Evolutionary conservation across 1,140 invertebrate species (phyloP).

Genomic region (Neuroterus valhalla): DNA sequence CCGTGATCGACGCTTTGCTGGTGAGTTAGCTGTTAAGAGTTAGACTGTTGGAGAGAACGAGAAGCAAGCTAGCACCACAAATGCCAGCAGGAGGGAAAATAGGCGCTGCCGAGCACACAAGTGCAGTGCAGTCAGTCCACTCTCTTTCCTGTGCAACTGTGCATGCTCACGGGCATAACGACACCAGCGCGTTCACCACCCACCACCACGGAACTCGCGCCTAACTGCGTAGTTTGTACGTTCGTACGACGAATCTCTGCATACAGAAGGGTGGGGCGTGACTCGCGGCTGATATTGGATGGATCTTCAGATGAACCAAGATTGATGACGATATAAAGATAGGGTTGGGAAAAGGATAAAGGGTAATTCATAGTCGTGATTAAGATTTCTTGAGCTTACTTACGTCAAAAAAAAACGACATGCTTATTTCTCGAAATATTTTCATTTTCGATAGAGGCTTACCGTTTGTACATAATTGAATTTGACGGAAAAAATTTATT

Average conservation of each 20-base stretch:
- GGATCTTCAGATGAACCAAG: neutral
- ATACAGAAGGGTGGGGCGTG: neutral
- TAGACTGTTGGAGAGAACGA: too few relatives aligned
- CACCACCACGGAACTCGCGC: neutral
- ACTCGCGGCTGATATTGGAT: neutral
- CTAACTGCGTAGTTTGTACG: constrained; percentile 26
- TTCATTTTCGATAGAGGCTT: too few relatives aligned
- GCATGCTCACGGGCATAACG: neutral
- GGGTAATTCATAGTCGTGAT: neutral
- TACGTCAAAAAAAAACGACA: too few relatives aligned
- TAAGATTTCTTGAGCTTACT: too few relatives aligned
- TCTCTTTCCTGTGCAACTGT: neutral
- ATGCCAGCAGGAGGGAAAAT: constrained; percentile 47
- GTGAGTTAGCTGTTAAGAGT: too few relatives aligned
- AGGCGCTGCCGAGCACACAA: constrained; percentile 50
- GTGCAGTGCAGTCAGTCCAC: neutral
- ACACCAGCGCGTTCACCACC: constrained; percentile 7
- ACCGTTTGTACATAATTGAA: too few relatives aligned
- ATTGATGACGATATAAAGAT: neutral
- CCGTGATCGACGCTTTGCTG: neutral
- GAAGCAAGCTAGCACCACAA: constrained; percentile 1
- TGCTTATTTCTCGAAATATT: too few relatives aligned
- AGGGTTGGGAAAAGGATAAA: neutral
- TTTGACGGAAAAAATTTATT: too few relatives aligned
- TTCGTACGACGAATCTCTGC: neutral